phyloP scores from a whole-genome alignment of 2,113 vertebrate species.

The Ailurus styani region DNA sequence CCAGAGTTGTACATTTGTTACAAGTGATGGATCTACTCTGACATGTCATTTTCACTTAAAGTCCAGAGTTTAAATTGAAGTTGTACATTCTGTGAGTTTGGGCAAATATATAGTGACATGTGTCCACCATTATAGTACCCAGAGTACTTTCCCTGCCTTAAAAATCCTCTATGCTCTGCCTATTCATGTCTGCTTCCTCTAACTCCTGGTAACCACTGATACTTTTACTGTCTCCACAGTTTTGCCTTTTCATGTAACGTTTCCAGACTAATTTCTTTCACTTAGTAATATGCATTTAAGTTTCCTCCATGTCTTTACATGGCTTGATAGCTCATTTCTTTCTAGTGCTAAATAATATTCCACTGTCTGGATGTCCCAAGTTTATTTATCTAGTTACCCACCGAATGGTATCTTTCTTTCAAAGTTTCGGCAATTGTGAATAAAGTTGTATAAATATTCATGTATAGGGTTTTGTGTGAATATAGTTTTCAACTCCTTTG shows the following conservation, averaged over 20 bases:
- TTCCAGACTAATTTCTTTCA: not conserved
- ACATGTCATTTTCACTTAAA: not conserved
- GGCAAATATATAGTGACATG: not conserved
- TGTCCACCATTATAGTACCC: not conserved
- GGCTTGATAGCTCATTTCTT: not conserved
- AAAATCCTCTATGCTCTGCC: not conserved
- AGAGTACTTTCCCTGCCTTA: not conserved
- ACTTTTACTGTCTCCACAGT: not conserved
- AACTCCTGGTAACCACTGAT: not conserved
- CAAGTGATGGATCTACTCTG: not conserved
- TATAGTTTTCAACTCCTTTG: not conserved
- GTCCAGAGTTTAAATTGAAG: not conserved
- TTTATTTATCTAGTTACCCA: not conserved
- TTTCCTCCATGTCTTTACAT: not conserved
- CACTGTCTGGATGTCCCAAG: not conserved
- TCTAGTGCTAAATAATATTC: not conserved
- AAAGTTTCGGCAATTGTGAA: not conserved
- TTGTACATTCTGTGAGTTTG: not conserved
- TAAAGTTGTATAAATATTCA: not conserved
- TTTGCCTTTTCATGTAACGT: not conserved
- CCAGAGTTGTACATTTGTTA: not conserved
- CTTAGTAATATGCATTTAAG: not conserved
- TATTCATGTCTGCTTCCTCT: not conserved
- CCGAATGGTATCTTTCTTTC: not conserved
- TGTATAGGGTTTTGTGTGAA: not conserved